These are phyloP conservation scores for Oryzias sinensis DNA, from an alignment of 2,797 vertebrate species.

Conservation along the genomic window DNA sequence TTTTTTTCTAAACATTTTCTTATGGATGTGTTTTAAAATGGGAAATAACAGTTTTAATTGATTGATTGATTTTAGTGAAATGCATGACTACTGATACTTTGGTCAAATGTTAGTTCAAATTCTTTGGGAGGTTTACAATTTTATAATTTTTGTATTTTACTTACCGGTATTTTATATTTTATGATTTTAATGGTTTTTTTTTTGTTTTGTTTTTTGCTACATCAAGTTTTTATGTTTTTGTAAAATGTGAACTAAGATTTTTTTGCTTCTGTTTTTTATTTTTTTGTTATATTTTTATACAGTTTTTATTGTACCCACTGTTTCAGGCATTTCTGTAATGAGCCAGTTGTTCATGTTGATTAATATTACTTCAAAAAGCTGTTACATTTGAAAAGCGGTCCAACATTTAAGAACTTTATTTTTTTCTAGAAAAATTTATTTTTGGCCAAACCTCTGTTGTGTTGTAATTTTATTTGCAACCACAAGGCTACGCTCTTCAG, in stretches of 20 bases:
- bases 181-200: too few relatives aligned
- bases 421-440: neutral
- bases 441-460: neutral
- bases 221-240: too few relatives aligned
- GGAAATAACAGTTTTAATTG: neutral
- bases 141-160: conserved; percentile 3
- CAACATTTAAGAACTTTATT: conserved; percentile 4
- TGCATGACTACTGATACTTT: conserved; percentile 27
- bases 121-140: neutral
- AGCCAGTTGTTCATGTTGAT: conserved; percentile 24
- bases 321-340: conserved; percentile 7
- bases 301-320: neutral
- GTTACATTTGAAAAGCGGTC: conserved; percentile 39
- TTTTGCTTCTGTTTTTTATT: too few relatives aligned
- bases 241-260: too few relatives aligned
- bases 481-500: conserved; percentile 69
- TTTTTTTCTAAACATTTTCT: neutral
- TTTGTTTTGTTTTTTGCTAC: neutral
- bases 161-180: conserved; percentile 8
- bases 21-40: neutral
- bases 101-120: conserved; percentile 41
- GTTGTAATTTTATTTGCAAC: conserved; percentile 27
- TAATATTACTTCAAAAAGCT: conserved; percentile 19
- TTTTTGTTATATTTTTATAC: neutral
- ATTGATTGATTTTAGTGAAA: conserved; percentile 12